These are phyloP conservation scores for Crypturellus tataupa DNA, from an alignment of 2,797 vertebrate genomes.

Conservation along the genomic window DNA sequence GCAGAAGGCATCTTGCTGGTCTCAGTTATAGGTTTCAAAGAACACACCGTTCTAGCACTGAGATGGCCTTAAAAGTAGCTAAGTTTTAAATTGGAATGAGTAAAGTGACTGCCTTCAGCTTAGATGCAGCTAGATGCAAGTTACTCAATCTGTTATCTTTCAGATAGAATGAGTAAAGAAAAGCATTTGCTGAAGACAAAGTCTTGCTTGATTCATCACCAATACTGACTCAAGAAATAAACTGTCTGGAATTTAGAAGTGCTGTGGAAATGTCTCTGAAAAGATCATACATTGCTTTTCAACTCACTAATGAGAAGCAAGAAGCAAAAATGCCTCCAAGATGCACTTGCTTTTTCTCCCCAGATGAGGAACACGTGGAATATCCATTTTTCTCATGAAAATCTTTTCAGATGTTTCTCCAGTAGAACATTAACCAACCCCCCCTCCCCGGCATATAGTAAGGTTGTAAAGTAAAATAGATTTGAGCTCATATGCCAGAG, in stretches of 20 bases:
- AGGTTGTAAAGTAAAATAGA: not conserved
- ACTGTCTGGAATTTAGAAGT: not conserved
- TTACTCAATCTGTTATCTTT: not conserved
- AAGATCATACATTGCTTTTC: not conserved
- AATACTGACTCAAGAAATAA: not conserved
- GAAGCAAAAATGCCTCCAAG: not conserved
- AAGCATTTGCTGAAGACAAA: not conserved
- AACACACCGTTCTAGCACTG: not conserved
- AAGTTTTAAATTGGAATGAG: not conserved
- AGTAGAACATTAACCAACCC: not conserved
- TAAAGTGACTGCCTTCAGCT: not conserved
- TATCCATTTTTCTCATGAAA: not conserved
- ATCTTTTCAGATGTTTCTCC: not conserved
- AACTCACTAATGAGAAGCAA: not conserved
- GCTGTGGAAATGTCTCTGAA: not conserved
- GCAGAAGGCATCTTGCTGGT: not conserved
- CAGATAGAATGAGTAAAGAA: not conserved
- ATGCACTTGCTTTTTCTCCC: not conserved
- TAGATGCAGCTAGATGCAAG: not conserved
- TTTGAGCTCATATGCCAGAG: not conserved
- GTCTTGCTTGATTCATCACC: not conserved
- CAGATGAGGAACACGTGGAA: not conserved
- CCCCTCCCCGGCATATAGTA: not conserved
- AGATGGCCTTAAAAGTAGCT: not conserved
- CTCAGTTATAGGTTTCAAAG: not conserved